A percentile compares a stretch with the other conserved stretches of the same genome.
Conservation (phyloP, 1,140 invertebrate genomes). For the Lepidurus arcticus region DNA sequence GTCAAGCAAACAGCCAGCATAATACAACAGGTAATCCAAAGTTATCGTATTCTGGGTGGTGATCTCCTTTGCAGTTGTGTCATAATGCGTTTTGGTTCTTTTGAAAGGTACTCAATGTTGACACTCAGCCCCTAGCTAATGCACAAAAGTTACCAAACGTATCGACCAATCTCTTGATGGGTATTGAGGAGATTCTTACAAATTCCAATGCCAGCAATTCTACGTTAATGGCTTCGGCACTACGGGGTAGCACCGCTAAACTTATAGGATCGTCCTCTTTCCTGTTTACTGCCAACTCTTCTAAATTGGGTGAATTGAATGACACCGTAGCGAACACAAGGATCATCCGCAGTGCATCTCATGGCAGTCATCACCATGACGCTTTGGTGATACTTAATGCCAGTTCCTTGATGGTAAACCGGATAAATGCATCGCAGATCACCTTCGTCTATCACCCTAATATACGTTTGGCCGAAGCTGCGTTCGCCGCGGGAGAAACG, state of each 20-base stretch:
- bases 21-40: background rate
- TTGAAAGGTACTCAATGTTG: background rate
- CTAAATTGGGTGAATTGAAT: background rate
- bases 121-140: background rate
- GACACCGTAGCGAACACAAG: background rate
- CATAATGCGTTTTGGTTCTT: background rate
- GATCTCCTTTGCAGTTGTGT: background rate
- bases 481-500: too few species aligned
- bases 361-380: too few species aligned
- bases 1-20: background rate
- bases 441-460: too few species aligned
- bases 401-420: too few species aligned
- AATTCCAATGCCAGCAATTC: too few species aligned
- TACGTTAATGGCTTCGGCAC: too few species aligned
- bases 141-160: background rate
- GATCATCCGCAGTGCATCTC: background rate
- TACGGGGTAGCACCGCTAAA: background rate
- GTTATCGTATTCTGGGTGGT: background rate
- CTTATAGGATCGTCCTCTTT: background rate
- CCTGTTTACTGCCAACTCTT: background rate
- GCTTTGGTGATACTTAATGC: too few species aligned
- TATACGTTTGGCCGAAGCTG: too few species aligned
- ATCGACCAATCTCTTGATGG: background rate
- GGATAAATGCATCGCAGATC: too few species aligned
- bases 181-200: too few species aligned